Percentiles rank a stretch among this genome's conserved stretches.
These are phyloP conservation scores for Pheosia gnoma DNA, from an alignment of 2,888 invertebrate genomes.

Conservation along the genomic window DNA sequence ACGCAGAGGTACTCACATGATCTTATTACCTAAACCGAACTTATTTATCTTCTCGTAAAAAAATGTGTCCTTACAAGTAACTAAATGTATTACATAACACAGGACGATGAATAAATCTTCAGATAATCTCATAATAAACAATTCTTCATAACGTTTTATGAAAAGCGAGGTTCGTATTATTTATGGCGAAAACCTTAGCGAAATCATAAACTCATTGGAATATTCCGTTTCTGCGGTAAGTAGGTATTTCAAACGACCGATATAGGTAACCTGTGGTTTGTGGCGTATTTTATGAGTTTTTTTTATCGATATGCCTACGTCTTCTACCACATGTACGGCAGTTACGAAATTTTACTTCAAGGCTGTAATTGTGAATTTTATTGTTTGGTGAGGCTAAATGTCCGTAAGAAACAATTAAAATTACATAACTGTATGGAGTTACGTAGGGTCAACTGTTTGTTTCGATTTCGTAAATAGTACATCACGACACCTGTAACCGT, in stretches of 20 bases:
- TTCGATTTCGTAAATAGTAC: too few species aligned
- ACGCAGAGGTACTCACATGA: conserved; percentile 49
- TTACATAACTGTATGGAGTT: background rate
- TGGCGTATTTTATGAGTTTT: conserved; percentile 48
- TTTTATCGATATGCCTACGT: conserved; percentile 55
- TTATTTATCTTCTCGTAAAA: conserved; percentile 53
- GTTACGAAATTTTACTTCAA: conserved; percentile 41
- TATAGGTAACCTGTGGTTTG: conserved; percentile 34
- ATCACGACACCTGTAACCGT: too few species aligned
- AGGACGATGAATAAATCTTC: conserved; percentile 37
- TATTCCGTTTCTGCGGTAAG: conserved; percentile 44
- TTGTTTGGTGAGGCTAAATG: conserved; percentile 19
- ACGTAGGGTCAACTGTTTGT: background rate
- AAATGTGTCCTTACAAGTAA: conserved; percentile 43
- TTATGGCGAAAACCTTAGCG: conserved; percentile 45
- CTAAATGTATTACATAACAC: conserved; percentile 31
- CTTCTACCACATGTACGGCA: conserved; percentile 41
- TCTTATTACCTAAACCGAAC: conserved; percentile 44
- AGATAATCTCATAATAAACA: conserved; percentile 47
- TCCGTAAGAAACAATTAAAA: background rate
- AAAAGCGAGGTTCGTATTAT: conserved; percentile 40
- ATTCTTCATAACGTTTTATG: conserved; percentile 41
- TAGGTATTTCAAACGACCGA: conserved; percentile 45
- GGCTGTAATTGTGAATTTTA: conserved; percentile 13
- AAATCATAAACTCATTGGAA: conserved; percentile 50